These are phyloP conservation scores for Daboia siamensis DNA, from an alignment of 2,113 vertebrate genomes.

Conservation along the genomic window DNA sequence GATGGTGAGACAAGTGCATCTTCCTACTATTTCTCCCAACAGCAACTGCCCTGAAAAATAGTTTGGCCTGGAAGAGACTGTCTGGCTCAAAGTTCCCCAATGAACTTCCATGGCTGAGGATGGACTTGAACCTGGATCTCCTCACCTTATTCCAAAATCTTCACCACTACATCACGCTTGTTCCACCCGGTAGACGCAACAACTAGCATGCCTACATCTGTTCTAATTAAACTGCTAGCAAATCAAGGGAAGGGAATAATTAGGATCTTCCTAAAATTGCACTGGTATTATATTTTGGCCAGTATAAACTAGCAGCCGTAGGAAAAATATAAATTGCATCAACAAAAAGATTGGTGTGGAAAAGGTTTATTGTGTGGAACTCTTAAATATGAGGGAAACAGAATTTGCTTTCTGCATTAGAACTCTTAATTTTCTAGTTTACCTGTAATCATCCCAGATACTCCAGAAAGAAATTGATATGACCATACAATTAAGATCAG, in stretches of 20 bases:
- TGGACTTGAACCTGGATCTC: not conserved
- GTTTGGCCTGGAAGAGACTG: not conserved
- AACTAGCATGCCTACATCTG: not conserved
- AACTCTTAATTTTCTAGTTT: not conserved
- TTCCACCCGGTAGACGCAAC: not conserved
- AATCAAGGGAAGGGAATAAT: not conserved
- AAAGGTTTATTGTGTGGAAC: not conserved
- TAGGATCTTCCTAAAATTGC: not conserved
- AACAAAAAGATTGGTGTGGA: not conserved
- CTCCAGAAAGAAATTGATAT: constrained; percentile 22
- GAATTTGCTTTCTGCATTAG: not conserved
- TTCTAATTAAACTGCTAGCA: not conserved
- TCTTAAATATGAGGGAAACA: not conserved
- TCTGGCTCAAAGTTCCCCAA: not conserved
- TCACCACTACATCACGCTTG: not conserved
- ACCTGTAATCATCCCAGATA: not conserved
- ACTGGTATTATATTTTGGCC: not conserved
- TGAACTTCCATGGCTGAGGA: not conserved
- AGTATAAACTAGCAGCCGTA: not conserved
- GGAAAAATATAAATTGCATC: not conserved
- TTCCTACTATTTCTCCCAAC: too few species aligned
- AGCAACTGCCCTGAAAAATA: not conserved
- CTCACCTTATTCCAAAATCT: not conserved
- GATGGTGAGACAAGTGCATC: not conserved
- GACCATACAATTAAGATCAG: not conserved